These are phyloP conservation scores for Sinella curviseta DNA, from an alignment of 1,140 invertebrate species.

Conservation along the genomic window DNA sequence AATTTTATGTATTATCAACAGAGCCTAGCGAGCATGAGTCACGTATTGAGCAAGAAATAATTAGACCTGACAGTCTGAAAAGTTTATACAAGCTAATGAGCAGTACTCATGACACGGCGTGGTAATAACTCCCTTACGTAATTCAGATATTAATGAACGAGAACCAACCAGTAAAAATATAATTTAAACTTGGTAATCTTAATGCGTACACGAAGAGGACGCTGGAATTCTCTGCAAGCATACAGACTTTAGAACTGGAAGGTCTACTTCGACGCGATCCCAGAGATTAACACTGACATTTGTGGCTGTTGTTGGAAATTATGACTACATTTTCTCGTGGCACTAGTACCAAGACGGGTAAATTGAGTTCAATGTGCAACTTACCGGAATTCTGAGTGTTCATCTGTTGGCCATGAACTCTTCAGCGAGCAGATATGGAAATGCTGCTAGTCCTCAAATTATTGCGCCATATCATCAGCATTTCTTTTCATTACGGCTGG, in stretches of 20 bases:
- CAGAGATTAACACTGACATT: not conserved
- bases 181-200: no score
- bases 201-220: slow-evolving; percentile 29
- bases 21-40: no score
- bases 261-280: not conserved
- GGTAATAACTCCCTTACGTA: no score
- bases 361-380: not conserved
- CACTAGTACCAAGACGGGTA: not conserved
- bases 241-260: not conserved
- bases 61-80: no score
- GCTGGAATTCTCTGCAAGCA: slow-evolving; percentile 33
- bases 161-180: no score
- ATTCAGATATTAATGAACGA: no score
- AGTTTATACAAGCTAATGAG: no score
- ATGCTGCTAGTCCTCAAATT: not conserved
- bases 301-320: not conserved
- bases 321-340: slow-evolving; percentile 19
- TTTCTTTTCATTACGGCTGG: not conserved
- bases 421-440: not conserved
- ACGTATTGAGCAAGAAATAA: no score
- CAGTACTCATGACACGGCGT: no score
- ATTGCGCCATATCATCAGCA: slow-evolving; percentile 22
- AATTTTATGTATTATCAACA: no score
- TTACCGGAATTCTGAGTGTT: not conserved
- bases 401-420: not conserved